A percentile compares a stretch with the other conserved stretches of the same genome.
Conservation (phyloP, 2,113 vertebrate species). For the Semnornis frantzii region DNA sequence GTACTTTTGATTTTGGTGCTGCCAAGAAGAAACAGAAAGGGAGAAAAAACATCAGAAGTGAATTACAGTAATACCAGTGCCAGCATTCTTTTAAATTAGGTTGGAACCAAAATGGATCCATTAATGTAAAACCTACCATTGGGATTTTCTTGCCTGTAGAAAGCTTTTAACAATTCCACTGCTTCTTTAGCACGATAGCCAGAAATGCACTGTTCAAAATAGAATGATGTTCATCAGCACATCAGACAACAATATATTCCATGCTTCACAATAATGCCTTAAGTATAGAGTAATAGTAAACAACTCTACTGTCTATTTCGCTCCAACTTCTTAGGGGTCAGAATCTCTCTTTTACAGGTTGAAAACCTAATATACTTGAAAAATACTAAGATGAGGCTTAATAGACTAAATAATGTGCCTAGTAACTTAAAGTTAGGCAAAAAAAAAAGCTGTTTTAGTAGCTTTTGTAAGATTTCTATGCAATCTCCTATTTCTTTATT, state of each 20-base stretch:
- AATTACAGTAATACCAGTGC: background rate
- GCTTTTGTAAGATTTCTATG: background rate
- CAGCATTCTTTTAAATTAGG: background rate
- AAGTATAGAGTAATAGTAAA: background rate
- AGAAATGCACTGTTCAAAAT: conserved; percentile 81
- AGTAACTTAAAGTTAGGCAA: background rate
- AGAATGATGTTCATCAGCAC: background rate
- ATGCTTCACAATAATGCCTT: background rate
- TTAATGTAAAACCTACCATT: conserved; percentile 81
- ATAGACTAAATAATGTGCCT: background rate
- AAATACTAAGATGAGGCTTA: background rate
- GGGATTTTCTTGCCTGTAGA: conserved; percentile 97
- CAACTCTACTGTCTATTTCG: background rate
- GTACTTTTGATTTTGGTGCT: conserved; percentile 90
- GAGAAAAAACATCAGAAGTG: background rate
- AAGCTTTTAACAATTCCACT: conserved; percentile 90
- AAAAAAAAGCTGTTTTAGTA: background rate
- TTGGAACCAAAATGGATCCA: background rate
- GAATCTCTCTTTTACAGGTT: background rate
- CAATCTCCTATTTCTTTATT: background rate
- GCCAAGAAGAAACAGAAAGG: conserved; percentile 38
- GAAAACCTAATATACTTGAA: background rate
- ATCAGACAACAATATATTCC: background rate
- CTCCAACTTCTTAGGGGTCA: background rate
- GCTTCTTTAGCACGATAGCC: conserved; percentile 92